Percentiles rank a stretch among this genome's conserved stretches.
phyloP scores from a whole-genome alignment of 1,140 invertebrate species.

The Cyrtorhinus lividipennis region DNA sequence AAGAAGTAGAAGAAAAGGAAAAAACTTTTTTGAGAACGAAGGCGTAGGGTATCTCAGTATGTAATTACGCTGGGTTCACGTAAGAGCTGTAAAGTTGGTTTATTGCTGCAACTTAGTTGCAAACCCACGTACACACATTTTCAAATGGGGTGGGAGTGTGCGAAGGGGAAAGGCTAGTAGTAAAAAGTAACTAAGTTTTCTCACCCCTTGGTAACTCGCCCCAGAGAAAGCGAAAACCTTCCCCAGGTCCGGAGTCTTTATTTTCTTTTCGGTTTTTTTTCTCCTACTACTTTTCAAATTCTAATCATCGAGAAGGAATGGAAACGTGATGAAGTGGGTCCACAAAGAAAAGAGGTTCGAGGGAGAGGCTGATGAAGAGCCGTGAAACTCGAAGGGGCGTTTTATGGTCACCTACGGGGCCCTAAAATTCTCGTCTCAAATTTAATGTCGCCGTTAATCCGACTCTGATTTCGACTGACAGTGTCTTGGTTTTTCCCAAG shows the following conservation, averaged over 20 bases:
- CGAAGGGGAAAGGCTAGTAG: background rate
- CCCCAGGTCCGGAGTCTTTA: too few relatives aligned
- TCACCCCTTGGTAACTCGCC: background rate
- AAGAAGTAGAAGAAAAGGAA: background rate
- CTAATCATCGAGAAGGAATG: slow-evolving; percentile 2
- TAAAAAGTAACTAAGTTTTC: slow-evolving; percentile 7
- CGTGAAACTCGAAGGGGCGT: too few relatives aligned
- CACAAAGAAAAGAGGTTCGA: background rate
- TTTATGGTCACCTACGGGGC: too few relatives aligned
- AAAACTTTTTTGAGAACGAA: slow-evolving; percentile 1
- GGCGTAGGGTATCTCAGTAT: background rate
- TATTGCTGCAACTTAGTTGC: slow-evolving; percentile 8
- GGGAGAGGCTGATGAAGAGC: too few relatives aligned
- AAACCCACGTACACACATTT: slow-evolving; percentile 3
- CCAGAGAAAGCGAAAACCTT: too few relatives aligned
- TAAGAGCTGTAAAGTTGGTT: slow-evolving; percentile 5
- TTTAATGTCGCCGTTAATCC: background rate
- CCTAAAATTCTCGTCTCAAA: too few relatives aligned
- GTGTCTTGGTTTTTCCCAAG: too few relatives aligned
- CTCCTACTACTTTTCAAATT: slow-evolving; percentile 3
- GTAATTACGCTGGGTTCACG: slow-evolving; percentile 7
- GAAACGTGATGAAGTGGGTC: background rate
- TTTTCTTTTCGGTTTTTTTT: background rate
- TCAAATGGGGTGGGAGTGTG: too few relatives aligned
- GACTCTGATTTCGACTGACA: background rate